These are phyloP conservation scores for Morpho helenor DNA, from an alignment of 2,888 invertebrate genomes.

Conservation along the genomic window DNA sequence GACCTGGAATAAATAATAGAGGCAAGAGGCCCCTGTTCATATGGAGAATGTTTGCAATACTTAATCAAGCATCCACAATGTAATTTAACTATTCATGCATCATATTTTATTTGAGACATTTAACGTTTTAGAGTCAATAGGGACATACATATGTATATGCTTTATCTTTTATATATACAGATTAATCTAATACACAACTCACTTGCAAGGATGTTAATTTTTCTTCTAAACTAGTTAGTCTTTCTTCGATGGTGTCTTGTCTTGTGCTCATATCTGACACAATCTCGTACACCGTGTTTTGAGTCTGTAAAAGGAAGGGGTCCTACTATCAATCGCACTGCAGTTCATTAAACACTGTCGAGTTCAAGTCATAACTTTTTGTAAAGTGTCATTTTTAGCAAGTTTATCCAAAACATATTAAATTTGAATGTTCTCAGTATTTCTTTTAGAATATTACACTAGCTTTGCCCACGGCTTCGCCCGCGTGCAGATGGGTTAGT, in stretches of 20 bases:
- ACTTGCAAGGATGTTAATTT: constrained; percentile 91
- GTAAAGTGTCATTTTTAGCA: constrained; percentile 36
- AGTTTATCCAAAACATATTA: neutral
- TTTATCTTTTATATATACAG: neutral
- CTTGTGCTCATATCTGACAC: constrained; percentile 98
- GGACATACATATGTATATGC: too few species aligned
- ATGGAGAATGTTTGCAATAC: too few species aligned
- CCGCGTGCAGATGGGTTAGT: too few species aligned
- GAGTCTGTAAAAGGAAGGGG: constrained; percentile 88
- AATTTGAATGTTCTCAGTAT: neutral
- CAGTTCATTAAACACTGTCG: constrained; percentile 61
- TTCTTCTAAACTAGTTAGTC: constrained; percentile 95
- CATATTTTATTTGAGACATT: too few species aligned
- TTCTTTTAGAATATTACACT: neutral
- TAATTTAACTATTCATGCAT: too few species aligned
- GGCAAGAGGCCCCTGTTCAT: too few species aligned
- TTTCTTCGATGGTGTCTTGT: constrained; percentile 95
- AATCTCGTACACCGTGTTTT: constrained; percentile 98
- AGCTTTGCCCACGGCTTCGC: too few species aligned
- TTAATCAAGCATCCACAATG: too few species aligned
- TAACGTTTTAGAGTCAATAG: too few species aligned
- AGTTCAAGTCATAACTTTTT: constrained; percentile 42
- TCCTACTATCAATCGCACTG: constrained; percentile 78
- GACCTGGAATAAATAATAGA: too few species aligned
- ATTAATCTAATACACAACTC: constrained; percentile 25